phyloP scores from a whole-genome alignment of 1,140 invertebrate genomes.

The Meloidogyne chitwoodi region DNA sequence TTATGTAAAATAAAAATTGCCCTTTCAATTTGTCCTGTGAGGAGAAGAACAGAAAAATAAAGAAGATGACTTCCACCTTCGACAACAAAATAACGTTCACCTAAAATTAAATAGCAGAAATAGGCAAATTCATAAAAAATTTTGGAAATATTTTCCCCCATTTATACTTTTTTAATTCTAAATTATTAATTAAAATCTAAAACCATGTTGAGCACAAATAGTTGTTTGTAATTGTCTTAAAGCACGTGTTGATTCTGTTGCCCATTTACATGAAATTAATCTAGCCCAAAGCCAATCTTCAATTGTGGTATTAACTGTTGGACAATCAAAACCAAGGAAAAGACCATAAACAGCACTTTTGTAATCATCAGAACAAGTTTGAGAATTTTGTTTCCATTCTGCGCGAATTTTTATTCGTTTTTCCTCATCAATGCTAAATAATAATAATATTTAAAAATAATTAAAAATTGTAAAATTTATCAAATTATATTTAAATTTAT shows the following conservation, averaged over 20 bases:
- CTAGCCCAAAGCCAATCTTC: conserved; percentile 57
- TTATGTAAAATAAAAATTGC: conserved; percentile 42
- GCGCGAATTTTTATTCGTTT: conserved; percentile 44
- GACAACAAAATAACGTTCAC: conserved; percentile 54
- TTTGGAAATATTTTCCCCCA: too few species aligned
- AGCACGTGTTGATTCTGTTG: conserved; percentile 23
- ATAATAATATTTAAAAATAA: conserved; percentile 3
- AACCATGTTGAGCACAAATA: conserved; percentile 50
- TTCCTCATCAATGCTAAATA: conserved; percentile 47
- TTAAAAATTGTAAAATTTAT: not conserved
- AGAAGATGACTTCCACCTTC: conserved; percentile 33
- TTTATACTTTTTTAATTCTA: too few species aligned
- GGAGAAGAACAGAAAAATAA: conserved; percentile 52
- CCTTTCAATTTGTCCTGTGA: conserved; percentile 55
- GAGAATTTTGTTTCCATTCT: conserved; percentile 47
- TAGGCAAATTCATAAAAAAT: too few species aligned
- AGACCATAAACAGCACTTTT: conserved; percentile 50
- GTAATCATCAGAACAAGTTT: conserved; percentile 33
- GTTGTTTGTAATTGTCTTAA: conserved; percentile 50
- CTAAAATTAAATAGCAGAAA: conserved; percentile 33
- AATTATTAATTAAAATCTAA: not conserved
- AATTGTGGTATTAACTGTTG: conserved; percentile 46
- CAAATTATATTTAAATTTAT: too few species aligned
- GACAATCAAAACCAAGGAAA: conserved; percentile 42
- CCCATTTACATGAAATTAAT: conserved; percentile 37